Evolutionary conservation across 2,888 invertebrate species (phyloP), one percentile per base, ranked within the genome.

Genomic region (Globia sparganii): DNA sequence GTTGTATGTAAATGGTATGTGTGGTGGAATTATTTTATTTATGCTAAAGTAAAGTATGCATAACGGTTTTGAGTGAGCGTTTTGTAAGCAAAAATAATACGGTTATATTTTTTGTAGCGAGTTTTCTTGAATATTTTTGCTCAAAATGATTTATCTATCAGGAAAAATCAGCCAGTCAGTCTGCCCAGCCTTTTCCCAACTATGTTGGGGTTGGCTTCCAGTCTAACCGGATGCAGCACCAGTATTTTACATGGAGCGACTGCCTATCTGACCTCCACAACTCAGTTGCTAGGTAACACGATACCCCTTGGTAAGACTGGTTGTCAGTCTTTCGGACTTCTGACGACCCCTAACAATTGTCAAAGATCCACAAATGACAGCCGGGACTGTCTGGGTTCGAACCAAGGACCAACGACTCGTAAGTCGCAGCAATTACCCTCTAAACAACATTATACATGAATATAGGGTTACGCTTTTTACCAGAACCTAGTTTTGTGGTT

Each of bases 1-100:
- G 88, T 77, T 77, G 84, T 86, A 85, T 87, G 86, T 80, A 84
- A 83, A 87, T 84, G 79, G 77, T 77, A 70, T 67, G 78, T 78
- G 77, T 43, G 66, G 72, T 77, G 74, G 78, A 78, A 84, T 83
- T 86, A 81, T 81, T 82, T 65, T 85, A 82, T 83, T 81, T 81
- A 75, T 77, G 88, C 21, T 69, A 13, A 11, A 66, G 43, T 66
- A 64, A 71, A 72, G 65, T 67, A 59, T 46, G 64, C 56, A 15
- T 65, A 66, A 75, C 56, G 75, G 77, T 73, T 70, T 72, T 61
- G 49, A 53, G 75, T 70, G 43, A 73, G 18, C 18, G 9, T 71
- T 80, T 74, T n/a, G 13, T 43, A 31, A n/a, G 59, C 1, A 80
- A 74, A 73, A 68, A 67, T 46, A 5, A 18, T 67, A 9, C 31